Evolutionary conservation across 2,113 vertebrate genomes (phyloP), one percentile per base, ranked within the genome.

Genomic region (Corvus moneduloides): DNA sequence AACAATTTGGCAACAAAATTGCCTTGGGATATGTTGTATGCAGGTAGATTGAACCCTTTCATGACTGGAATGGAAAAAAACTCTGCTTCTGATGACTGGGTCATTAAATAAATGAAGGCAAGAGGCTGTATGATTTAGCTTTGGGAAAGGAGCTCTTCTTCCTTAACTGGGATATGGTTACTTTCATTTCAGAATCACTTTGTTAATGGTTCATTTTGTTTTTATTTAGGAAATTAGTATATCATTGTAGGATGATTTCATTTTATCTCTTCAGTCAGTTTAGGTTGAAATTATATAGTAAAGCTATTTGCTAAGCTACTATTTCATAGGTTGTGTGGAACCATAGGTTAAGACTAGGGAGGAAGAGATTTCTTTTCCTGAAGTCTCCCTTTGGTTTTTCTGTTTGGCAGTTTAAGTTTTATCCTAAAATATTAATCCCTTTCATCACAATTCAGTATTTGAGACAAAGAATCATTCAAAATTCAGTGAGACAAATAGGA

Each of bases 11-110:
- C 6, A 15, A 41, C 10, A 68, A n/a, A 89, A 52, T 51, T 82
- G 19, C 12, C 13, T 87, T 68, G 69, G 72, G 71, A 67, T 82
- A 64, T 97, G 69, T 96, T 97, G 82, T 91, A 74, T 90, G 26
- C 39, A 73, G 93, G 32, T 97, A 97, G 97, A 97, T 98, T 98
- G 98, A 98, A 97, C 98, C 95, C 95, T 98, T 98, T 94, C 96
- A 22, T 94, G 73, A 26, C 49, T 92, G 80, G 24, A 89, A 81
- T 91, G 68, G 58, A 84, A 91, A 93, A 96, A 96, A 61, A 87
- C 62, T 97, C 87, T 67, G 71, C 94, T 96, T 84, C 92, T 95
- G 89, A 68, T 30, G 52, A 8, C 55, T 95, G 80, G 58, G 58
- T 93, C n/a, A 67, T n/a, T 77, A 79, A 83, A 85, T 75, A 75